Conservation (phyloP, 2,113 vertebrate genomes). For the Aegypius monachus region DNA sequence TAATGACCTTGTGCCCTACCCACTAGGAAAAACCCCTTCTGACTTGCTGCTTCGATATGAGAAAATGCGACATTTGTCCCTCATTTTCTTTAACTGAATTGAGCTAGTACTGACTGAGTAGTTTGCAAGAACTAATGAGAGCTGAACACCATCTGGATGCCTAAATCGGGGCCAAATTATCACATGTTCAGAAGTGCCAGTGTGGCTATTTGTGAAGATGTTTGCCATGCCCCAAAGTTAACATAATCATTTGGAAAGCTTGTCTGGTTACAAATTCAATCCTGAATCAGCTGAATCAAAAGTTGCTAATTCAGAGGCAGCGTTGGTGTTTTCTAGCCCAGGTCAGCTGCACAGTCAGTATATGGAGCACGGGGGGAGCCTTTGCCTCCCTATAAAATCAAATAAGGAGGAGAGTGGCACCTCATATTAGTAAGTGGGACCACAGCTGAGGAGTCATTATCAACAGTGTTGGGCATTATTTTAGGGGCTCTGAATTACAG, state of each 20-base stretch:
- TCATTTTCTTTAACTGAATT: background rate
- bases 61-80: background rate
- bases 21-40: background rate
- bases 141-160: background rate
- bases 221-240: background rate
- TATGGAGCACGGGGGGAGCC: accelerated
- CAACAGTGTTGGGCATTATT: accelerated
- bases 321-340: accelerated
- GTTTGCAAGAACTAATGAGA: background rate
- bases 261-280: background rate
- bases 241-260: background rate
- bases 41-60: background rate
- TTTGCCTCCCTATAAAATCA: background rate
- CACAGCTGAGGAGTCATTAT: background rate
- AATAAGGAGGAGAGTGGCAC: background rate
- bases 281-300: background rate
- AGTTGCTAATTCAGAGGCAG: background rate
- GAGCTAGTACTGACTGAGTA: background rate
- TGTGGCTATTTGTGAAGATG: background rate
- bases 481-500: background rate
- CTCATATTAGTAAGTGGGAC: background rate
- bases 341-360: background rate
- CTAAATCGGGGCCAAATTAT: background rate
- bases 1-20: background rate
- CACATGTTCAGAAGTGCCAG: background rate